These are phyloP conservation scores for Climacteris rufus DNA, from an alignment of 2,113 vertebrate species.

Conservation along the genomic window DNA sequence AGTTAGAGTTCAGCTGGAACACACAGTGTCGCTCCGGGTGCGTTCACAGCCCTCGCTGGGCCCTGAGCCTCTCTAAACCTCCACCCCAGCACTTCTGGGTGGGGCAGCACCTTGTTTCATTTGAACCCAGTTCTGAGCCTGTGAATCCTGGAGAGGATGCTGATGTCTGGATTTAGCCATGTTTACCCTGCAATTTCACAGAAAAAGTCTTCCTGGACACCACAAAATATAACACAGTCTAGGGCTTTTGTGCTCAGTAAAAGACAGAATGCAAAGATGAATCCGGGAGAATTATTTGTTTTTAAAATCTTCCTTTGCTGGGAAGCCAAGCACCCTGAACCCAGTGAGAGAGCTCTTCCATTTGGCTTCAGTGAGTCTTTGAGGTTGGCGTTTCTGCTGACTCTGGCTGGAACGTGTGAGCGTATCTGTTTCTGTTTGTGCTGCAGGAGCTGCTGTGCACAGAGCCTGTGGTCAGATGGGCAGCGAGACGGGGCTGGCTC, in stretches of 20 bases:
- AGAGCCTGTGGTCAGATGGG: neutral
- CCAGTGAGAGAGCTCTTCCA: neutral
- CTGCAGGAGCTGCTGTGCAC: neutral
- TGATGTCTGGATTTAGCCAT: neutral
- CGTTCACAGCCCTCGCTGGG: accelerated
- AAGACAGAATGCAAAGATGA: neutral
- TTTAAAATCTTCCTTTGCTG: neutral
- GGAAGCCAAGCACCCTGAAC: neutral
- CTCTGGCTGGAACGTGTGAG: neutral
- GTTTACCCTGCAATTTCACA: neutral
- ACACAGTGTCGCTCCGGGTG: accelerated
- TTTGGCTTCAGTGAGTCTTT: neutral
- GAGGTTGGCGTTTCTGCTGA: neutral
- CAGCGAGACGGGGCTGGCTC: neutral
- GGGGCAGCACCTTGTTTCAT: neutral
- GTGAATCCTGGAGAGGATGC: neutral
- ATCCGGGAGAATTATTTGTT: neutral
- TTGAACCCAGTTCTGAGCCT: neutral
- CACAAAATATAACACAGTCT: neutral
- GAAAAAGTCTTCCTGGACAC: neutral
- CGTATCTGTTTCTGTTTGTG: neutral
- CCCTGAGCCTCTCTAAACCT: neutral
- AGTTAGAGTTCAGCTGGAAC: neutral
- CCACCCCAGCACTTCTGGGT: neutral
- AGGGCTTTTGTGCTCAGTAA: neutral